Percentiles rank a stretch among this genome's conserved stretches.
Evolutionary conservation across 2,113 vertebrate species (phyloP).

Genomic region (Synodontis membranacea): DNA sequence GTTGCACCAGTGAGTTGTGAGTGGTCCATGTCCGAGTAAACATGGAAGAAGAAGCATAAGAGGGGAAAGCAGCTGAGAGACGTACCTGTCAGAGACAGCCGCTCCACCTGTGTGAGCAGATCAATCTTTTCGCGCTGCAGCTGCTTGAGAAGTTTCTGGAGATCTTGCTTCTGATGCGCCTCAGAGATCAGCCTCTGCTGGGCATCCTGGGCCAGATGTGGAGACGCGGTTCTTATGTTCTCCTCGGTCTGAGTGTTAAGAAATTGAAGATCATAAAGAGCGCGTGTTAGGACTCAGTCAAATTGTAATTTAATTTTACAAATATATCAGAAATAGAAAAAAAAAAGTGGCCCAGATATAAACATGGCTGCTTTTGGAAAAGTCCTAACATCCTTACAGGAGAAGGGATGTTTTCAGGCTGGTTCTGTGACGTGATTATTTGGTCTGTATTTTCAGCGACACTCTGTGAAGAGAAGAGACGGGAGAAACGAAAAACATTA

Average conservation of each 20-base stretch:
- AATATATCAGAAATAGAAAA: background rate
- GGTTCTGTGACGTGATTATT: background rate
- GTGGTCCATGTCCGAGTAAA: background rate
- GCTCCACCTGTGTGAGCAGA: conserved; percentile 47
- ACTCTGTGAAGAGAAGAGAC: background rate
- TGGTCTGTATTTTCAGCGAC: background rate
- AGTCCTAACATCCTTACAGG: background rate
- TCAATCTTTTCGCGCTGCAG: conserved; percentile 51
- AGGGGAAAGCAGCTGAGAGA: background rate
- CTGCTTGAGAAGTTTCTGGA: conserved; percentile 44
- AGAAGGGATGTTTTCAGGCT: background rate
- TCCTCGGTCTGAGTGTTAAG: background rate
- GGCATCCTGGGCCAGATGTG: conserved; percentile 25
- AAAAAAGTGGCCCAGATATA: background rate
- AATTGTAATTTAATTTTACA: background rate
- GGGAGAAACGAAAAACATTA: background rate
- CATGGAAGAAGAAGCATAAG: background rate
- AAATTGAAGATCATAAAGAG: background rate
- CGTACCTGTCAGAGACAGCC: conserved; percentile 41
- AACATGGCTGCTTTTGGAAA: background rate
- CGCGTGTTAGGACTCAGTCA: background rate
- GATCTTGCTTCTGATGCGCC: conserved; percentile 31
- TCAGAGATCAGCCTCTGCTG: conserved; percentile 32
- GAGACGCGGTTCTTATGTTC: conserved; percentile 22
- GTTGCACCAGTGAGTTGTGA: background rate